Percentiles rank a stretch among this genome's conserved stretches.
phyloP scores from a whole-genome alignment of 2,888 invertebrate species.

The Troglohyphantes excavatus region DNA sequence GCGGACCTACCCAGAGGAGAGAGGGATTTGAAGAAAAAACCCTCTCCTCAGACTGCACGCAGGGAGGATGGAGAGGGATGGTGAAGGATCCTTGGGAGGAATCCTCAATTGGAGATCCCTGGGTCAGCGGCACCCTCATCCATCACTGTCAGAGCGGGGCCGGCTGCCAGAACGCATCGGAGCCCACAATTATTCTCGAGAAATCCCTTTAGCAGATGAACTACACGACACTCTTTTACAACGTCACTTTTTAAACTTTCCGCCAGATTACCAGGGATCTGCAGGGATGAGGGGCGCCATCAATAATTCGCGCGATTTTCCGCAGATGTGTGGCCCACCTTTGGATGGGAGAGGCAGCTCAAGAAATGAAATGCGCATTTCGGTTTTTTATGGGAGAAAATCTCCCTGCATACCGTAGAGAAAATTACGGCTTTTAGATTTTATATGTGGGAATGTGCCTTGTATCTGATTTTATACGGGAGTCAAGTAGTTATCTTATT shows the following conservation, averaged over 20 bases:
- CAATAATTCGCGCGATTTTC: slow-evolving; percentile 66
- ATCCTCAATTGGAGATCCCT: slow-evolving; percentile 68
- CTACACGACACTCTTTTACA: slow-evolving; percentile 77
- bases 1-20: slow-evolving; percentile 39
- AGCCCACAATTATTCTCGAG: slow-evolving; percentile 78
- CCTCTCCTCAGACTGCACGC: background rate
- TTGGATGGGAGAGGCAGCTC: background rate
- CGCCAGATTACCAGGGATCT: slow-evolving; percentile 73
- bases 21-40: slow-evolving; percentile 9
- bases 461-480: too few relatives aligned
- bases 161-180: slow-evolving; percentile 76
- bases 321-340: slow-evolving; percentile 55
- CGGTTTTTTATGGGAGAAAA: background rate
- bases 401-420: slow-evolving; percentile 19
- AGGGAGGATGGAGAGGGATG: slow-evolving; percentile 46
- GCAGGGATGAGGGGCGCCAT: slow-evolving; percentile 75
- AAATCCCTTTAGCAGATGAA: slow-evolving; percentile 79
- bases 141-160: slow-evolving; percentile 77
- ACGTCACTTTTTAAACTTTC: slow-evolving; percentile 78
- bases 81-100: slow-evolving; percentile 47
- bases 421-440: slow-evolving; percentile 22
- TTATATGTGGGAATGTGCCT: too few relatives aligned
- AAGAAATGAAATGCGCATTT: background rate
- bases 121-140: slow-evolving; percentile 74
- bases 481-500: too few relatives aligned